Evolutionary conservation across 1,140 invertebrate species (phyloP), one percentile per base, ranked within the genome.

Genomic region (Sarcophaga peregrina): DNA sequence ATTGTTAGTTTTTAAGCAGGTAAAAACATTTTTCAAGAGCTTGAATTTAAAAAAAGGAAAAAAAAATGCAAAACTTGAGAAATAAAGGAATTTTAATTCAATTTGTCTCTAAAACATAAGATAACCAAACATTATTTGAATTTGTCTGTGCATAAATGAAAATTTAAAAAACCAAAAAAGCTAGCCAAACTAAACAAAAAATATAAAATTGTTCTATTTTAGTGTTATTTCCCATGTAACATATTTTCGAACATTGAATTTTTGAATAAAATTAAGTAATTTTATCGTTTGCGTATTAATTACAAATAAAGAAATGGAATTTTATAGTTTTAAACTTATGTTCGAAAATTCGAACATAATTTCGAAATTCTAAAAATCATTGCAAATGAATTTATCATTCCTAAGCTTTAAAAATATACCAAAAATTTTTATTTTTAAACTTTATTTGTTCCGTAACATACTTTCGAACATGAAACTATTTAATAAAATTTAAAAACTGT

Each of bases 11-110:
- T 15, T 9, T 10, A 68, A 9, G 17, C 62, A 68, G 62, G 62
- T 68, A 68, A 20, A 68, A 68, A 68, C 62, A n/a, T n/a, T n/a
- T n/a, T 68, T 68, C n/a, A 68, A 68, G 58, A 68, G 58, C 17
- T 68, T 68, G 20, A 68, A 68, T 17, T 68, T 68, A 68, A 68
- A 68, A 1, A 20, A 20, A 68, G 62, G 20, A n/a, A 10, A 20
- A 20, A 20, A 68, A 68, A 68, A 68, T 68, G 17, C 5, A 25
- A 68, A 37, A 37, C 25, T 37, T 37, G 25, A 4, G 25, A 37
- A 37, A 37, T 37, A 4, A 37, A n/a, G n/a, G n/a, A 37, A 37
- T 37, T 37, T 2, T 2, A 37, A 37, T 37, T 37, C 25, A 37
- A 37, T 37, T 37, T 37, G 1, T 37, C 25, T 4, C 25, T 37